Evolutionary conservation across 2,888 invertebrate genomes (phyloP), one percentile per base, ranked within the genome.

Genomic region (Caenorhabditis virilis): DNA sequence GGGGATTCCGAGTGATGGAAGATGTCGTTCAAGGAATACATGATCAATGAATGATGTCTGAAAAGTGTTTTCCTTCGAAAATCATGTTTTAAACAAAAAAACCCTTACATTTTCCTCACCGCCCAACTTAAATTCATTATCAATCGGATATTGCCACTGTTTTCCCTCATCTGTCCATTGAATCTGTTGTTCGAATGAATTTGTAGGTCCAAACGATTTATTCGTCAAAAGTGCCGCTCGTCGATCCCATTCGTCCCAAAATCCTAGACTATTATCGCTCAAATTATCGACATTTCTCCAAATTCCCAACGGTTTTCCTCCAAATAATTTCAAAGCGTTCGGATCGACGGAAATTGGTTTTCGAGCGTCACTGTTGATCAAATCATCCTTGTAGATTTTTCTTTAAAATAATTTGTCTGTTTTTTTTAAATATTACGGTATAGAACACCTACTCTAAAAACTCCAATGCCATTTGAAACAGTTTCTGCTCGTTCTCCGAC

Each of bases 81-180:
- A 20, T 7, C 38, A 38, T 18, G 5, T 36, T 15, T 36, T 11
- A 16, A 20, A 41, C 15, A 22, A 6, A 9, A 20, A 51, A 13
- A 77, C n/a, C n/a, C n/a, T n/a, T n/a, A n/a, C 73, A 46, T 89
- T 82, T 18, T 82, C 81, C 71, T 88, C 88, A 59, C 84, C 85
- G 5, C 86, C 86, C 73, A 86, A 71, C 61, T 85, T 86, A 86
- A 68, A 76, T 85, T 98, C 97, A 86, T 98, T 98, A 84, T 98
- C 88, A 66, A 98, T 93, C 1, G 98, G 98, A 84, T 95, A 98
- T 72, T 90, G 89, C 97, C 97, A 98, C 15, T 95, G 84, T 85
- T 93, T 95, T 39, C 93, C 93, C 84, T 93, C 89, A 54, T 93
- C 89, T 0, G 97, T 97, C 95, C 94, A 95, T 50, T 89, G 83